Conservation (phyloP, 2,113 vertebrate species). For the Danionella cerebrum region DNA sequence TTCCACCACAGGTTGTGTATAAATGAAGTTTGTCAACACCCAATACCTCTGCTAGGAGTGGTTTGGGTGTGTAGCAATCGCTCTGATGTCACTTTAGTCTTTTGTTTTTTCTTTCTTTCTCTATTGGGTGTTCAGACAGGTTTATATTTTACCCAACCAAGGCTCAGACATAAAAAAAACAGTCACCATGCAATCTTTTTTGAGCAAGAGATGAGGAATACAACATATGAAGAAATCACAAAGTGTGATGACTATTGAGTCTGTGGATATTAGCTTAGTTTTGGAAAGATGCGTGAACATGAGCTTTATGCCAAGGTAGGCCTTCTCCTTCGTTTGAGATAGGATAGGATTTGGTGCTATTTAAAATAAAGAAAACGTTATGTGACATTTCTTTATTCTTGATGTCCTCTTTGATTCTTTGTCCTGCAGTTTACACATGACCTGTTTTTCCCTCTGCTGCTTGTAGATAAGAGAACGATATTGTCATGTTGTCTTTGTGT, state of each 20-base stretch:
- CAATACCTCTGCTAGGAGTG: slow-evolving; percentile 64
- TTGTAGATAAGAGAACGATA: not conserved
- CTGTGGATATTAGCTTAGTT: slow-evolving; percentile 8
- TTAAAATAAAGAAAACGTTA: no score
- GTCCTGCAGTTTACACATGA: not conserved
- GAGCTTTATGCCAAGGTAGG: slow-evolving; percentile 52
- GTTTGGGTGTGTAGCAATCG: slow-evolving; percentile 53
- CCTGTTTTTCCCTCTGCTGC: not conserved
- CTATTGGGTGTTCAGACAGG: slow-evolving; percentile 42
- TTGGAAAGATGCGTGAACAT: slow-evolving; percentile 39
- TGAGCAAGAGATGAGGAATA: slow-evolving; percentile 8
- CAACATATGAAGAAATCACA: not conserved
- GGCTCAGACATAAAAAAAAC: not conserved
- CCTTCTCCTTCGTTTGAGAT: not conserved
- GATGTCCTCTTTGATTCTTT: not conserved
- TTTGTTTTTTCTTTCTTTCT: not conserved
- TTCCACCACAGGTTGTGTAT: slow-evolving; percentile 12
- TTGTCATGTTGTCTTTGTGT: not conserved
- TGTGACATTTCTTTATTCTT: no score
- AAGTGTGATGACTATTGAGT: not conserved
- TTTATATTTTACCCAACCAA: slow-evolving; percentile 31
- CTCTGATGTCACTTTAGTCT: slow-evolving; percentile 35
- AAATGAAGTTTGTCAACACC: slow-evolving; percentile 41
- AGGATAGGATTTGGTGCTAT: no score
- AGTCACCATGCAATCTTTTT: not conserved